Percentiles rank a stretch among this genome's conserved stretches.
These are phyloP conservation scores for Columba livia DNA, from an alignment of 2,113 vertebrate species.

Conservation along the genomic window DNA sequence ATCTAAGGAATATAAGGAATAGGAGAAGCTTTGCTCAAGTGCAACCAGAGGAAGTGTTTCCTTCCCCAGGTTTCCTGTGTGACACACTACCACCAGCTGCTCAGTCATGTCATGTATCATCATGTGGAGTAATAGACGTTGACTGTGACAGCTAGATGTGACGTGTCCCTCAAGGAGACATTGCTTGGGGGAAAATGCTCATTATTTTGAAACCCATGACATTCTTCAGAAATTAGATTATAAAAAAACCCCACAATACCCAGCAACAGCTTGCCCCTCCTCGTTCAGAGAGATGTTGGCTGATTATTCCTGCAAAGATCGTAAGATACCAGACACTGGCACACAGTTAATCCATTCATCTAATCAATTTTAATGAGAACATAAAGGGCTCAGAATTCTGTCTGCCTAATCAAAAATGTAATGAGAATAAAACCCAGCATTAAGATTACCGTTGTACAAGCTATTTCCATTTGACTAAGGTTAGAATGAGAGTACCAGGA, in stretches of 20 bases:
- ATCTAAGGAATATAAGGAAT: background rate
- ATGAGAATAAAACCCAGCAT: background rate
- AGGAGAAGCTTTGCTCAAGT: background rate
- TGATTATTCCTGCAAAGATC: background rate
- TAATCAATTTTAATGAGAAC: conserved; percentile 35
- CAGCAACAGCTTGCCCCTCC: background rate
- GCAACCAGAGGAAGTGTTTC: background rate
- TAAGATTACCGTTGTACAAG: conserved; percentile 4
- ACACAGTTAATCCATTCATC: conserved; percentile 11
- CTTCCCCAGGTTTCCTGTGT: background rate
- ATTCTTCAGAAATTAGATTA: background rate
- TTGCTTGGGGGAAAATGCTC: background rate
- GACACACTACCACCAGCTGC: background rate
- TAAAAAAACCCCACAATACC: background rate
- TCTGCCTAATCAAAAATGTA: background rate
- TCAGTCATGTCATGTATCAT: background rate
- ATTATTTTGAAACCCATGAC: background rate
- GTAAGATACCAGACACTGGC: background rate
- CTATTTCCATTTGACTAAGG: background rate
- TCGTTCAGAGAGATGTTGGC: background rate
- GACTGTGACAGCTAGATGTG: background rate
- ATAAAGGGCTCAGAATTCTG: conserved; percentile 20
- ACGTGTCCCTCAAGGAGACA: background rate
- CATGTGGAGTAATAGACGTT: background rate
- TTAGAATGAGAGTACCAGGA: background rate